Evolutionary conservation across 2,113 vertebrate genomes (phyloP).

Genomic region (Pampusana beccarii): DNA sequence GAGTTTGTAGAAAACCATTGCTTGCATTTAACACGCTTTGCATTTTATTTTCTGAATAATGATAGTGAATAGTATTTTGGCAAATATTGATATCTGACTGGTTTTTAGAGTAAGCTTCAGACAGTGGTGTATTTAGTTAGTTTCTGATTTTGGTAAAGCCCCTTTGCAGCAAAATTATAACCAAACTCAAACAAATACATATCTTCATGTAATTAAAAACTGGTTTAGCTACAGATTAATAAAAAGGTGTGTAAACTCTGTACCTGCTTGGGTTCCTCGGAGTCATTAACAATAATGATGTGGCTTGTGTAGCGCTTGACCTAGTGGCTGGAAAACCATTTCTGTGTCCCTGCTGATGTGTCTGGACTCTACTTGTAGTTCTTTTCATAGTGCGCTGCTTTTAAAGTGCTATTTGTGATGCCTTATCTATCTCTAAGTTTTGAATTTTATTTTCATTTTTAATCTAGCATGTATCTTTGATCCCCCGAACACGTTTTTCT

Average conservation of each 20-base stretch:
- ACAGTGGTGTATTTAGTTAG: not conserved
- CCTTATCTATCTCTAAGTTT: not conserved
- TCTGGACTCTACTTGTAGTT: not conserved
- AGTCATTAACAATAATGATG: not conserved
- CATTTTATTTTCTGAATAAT: not conserved
- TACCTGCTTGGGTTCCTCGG: not conserved
- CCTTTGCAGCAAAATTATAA: not conserved
- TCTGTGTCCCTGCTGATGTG: not conserved
- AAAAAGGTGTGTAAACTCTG: not conserved
- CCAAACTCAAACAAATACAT: not conserved
- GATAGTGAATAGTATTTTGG: not conserved
- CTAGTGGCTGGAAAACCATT: not conserved
- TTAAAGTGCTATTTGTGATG: not conserved
- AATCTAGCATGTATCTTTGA: not conserved
- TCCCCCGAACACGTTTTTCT: not conserved
- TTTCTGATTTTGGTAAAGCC: not conserved
- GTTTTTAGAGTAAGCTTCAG: not conserved
- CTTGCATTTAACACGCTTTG: not conserved
- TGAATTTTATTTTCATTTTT: not conserved
- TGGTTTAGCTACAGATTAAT: not conserved
- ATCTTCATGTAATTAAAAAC: not conserved
- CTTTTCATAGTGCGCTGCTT: not conserved
- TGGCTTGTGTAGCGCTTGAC: not conserved
- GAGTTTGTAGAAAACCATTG: not conserved
- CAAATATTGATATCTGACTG: not conserved